Evolutionary conservation across 1,140 invertebrate species (phyloP).

Genomic region (Scaptomyza montana): DNA sequence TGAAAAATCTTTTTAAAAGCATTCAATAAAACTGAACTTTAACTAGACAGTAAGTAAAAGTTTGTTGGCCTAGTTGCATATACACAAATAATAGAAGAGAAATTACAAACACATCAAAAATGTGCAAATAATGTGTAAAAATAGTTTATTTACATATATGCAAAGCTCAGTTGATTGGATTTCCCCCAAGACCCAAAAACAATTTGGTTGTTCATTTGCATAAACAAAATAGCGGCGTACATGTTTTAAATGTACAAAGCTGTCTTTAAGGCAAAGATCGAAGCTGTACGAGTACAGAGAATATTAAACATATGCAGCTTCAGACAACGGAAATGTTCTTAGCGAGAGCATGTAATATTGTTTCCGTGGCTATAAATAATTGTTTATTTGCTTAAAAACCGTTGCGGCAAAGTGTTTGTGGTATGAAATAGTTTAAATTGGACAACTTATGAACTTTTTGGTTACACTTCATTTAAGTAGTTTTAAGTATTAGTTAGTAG

Average conservation of each 20-base stretch:
- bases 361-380: conserved; percentile 57
- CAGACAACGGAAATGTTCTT: conserved; percentile 57
- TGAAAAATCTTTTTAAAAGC: conserved; percentile 32
- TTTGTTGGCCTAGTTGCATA: conserved; percentile 64
- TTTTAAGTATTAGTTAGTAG: background rate
- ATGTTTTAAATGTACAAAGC: conserved; percentile 25
- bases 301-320: conserved; percentile 65
- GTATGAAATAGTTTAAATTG: too few relatives aligned
- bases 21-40: conserved; percentile 5
- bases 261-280: conserved; percentile 4
- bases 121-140: conserved; percentile 51
- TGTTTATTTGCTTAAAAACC: conserved; percentile 56
- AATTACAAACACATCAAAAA: conserved; percentile 14
- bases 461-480: too few relatives aligned
- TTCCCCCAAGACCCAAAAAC: conserved; percentile 42
- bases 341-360: conserved; percentile 23
- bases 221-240: conserved; percentile 66
- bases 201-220: conserved; percentile 57
- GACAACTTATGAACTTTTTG: too few relatives aligned
- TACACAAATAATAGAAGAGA: conserved; percentile 41
- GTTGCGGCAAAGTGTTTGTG: background rate
- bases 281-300: conserved; percentile 12
- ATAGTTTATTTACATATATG: conserved; percentile 69
- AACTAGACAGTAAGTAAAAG: conserved; percentile 28
- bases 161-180: conserved; percentile 63